Conservation (phyloP, 2,888 invertebrate genomes). For the Mamestra brassicae region DNA sequence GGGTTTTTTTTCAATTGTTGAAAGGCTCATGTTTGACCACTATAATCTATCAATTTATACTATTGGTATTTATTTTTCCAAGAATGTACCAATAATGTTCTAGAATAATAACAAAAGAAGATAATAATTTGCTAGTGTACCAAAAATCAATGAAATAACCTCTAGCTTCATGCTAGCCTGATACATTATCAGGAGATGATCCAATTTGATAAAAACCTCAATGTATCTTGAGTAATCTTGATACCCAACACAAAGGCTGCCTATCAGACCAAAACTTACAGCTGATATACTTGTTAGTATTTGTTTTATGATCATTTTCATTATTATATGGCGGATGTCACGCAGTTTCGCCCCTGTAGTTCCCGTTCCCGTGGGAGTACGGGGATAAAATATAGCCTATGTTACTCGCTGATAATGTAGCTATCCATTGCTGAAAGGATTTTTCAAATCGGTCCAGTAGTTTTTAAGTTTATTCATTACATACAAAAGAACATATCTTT, state of each 20-base stretch:
- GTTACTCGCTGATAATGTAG: too few species aligned
- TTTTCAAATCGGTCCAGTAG: too few species aligned
- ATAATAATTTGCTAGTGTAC: not conserved
- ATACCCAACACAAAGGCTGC: slow-evolving; percentile 18
- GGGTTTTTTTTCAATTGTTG: too few species aligned
- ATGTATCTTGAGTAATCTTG: slow-evolving; percentile 36
- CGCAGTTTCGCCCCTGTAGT: too few species aligned
- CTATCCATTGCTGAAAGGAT: too few species aligned
- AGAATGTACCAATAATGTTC: slow-evolving; percentile 12
- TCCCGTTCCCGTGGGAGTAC: too few species aligned
- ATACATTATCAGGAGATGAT: slow-evolving; percentile 43
- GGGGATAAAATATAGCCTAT: too few species aligned
- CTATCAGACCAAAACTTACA: slow-evolving; percentile 21
- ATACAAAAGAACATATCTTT: too few species aligned
- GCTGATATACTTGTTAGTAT: slow-evolving; percentile 1
- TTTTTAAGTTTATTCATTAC: too few species aligned
- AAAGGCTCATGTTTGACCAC: too few species aligned
- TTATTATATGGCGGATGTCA: not conserved
- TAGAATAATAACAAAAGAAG: slow-evolving; percentile 13
- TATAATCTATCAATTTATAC: too few species aligned
- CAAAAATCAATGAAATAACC: slow-evolving; percentile 23
- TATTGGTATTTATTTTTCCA: too few species aligned
- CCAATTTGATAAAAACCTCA: slow-evolving; percentile 41
- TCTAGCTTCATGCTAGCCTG: not conserved
- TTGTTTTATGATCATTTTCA: slow-evolving; percentile 12